These are phyloP conservation scores for Pteropus alecto DNA, from an alignment of 2,113 vertebrate genomes.

Conservation along the genomic window DNA sequence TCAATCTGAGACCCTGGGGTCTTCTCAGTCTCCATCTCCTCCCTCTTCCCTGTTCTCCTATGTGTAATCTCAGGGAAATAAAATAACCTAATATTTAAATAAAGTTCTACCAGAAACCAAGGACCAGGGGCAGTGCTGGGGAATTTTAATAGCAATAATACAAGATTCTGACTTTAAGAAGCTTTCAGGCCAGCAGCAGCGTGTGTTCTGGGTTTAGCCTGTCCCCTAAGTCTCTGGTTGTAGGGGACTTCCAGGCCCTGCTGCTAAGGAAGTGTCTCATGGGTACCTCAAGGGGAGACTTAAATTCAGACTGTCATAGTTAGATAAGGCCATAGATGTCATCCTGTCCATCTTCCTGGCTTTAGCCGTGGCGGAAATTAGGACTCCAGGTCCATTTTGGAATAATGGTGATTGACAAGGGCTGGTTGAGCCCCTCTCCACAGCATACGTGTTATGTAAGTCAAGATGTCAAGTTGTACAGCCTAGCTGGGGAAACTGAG, in stretches of 20 bases:
- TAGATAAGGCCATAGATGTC: not conserved
- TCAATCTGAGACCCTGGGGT: not conserved
- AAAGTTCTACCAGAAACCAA: not conserved
- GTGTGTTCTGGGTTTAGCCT: fast-evolving
- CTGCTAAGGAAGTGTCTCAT: not conserved
- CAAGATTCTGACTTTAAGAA: not conserved
- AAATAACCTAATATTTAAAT: not conserved
- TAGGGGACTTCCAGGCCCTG: not conserved
- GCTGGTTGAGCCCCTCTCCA: not conserved
- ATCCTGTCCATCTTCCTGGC: not conserved
- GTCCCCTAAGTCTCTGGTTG: not conserved
- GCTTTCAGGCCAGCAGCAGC: not conserved
- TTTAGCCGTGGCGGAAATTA: not conserved
- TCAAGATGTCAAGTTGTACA: not conserved
- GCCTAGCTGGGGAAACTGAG: not conserved
- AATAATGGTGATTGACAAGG: not conserved
- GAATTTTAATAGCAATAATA: not conserved
- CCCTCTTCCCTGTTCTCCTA: not conserved
- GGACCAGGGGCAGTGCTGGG: not conserved
- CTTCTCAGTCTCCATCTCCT: not conserved
- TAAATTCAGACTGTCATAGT: not conserved
- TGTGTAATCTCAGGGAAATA: not conserved
- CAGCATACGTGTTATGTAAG: fast-evolving
- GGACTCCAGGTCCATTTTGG: not conserved
- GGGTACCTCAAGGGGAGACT: not conserved